A percentile compares a stretch with the other conserved stretches of the same genome.
These are phyloP conservation scores for Malacoctenus gilli DNA, from an alignment of 2,797 vertebrate genomes.

Conservation along the genomic window DNA sequence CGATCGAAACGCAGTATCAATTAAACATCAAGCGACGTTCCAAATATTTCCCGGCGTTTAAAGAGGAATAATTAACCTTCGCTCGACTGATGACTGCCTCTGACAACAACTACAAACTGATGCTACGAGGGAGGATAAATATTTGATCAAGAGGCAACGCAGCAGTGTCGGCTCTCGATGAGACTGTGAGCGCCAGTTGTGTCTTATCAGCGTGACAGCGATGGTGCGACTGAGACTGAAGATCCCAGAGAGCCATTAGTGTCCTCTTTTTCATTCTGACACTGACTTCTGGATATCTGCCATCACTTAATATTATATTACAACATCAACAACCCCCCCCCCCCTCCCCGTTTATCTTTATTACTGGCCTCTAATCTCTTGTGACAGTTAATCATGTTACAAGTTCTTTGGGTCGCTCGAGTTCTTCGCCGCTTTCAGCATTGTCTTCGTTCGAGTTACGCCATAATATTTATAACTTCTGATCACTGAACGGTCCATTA, in stretches of 20 bases:
- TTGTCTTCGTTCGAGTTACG: conserved; percentile 30
- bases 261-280: conserved; percentile 70
- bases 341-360: conserved; percentile 74
- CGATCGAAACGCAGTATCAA: neutral
- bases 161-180: conserved; percentile 26
- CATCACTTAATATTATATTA: conserved; percentile 74
- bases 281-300: conserved; percentile 74
- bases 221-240: conserved; percentile 52
- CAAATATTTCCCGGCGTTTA: conserved; percentile 8
- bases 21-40: conserved; percentile 1
- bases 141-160: conserved; percentile 34
- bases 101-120: conserved; percentile 18
- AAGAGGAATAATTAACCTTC: neutral
- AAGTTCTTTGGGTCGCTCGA: conserved; percentile 53
- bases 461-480: conserved; percentile 45
- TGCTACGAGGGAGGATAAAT: conserved; percentile 26
- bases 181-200: conserved; percentile 37
- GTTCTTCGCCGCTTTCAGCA: conserved; percentile 29
- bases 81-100: conserved; percentile 10
- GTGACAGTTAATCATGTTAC: conserved; percentile 71
- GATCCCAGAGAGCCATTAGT: conserved; percentile 69
- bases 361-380: conserved; percentile 69
- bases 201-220: conserved; percentile 57
- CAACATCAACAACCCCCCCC: conserved; percentile 62
- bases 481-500: conserved; percentile 38